Base-by-base conservation (phyloP, 1,140 invertebrate genomes). In the Cyclargus thomasi region DNA sequence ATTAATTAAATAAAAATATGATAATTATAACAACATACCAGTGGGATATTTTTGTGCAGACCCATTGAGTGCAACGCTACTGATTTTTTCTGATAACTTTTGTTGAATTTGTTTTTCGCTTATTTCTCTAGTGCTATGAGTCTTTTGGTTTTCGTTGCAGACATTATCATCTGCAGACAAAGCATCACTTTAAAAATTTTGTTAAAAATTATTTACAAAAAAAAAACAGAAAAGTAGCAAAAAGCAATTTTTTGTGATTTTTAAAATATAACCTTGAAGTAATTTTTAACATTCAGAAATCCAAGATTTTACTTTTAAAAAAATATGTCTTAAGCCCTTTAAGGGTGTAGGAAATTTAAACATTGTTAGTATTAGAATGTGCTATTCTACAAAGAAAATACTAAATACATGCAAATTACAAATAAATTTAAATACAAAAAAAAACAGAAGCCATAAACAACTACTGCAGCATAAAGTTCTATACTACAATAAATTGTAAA, bases 151-250 rank as follows among this genome's bases (percentile, higher is more conserved):
- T 76, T 90, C 86, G 74, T 73, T 85, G 81, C 84, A 83, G 80
- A 88, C 83, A 70, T 66, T 86, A 73, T 90, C 86, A 90, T 90
- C 86, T 90, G 86, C 80, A 78, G 76, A 86, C 71, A 82, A 83
- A 84, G 83, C 65, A 47, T 67, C 53, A 53, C 3, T 17, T 47
- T 39, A 22, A 29, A 53, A 47, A 53, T 11, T 23, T 23, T 39
- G 2, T 47, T 11, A 20, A 7, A 20, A 11, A 18, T 18, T 11
- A 59, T 20, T 18, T 11, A 59, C 11, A 20, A 20, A 10, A 59
- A 21, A 21, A 59, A 16, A 47, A 16, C 14, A 47, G 0, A 11
- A 47, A 11, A 14, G 11, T 47, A 16, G 11, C 18, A 21, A 59
- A 59, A 0, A 18, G 39, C 11, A 14, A 16, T 14, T 47, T 11